phyloP scores from a whole-genome alignment of 2,797 vertebrate genomes.

The Lagorchestes hirsutus region DNA sequence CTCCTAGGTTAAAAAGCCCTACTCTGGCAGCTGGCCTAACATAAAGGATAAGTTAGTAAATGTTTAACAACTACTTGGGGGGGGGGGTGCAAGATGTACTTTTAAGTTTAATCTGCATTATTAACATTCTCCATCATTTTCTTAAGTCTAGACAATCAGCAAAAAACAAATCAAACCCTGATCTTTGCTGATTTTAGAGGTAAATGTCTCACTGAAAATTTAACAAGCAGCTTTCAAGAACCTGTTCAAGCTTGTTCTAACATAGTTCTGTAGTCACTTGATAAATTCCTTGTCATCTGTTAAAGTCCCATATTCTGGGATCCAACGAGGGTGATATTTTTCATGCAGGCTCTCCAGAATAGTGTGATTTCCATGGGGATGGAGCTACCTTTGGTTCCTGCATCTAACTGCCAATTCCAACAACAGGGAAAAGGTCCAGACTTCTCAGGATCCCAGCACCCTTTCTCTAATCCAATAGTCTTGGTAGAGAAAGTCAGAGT shows the following conservation, averaged over 20 bases:
- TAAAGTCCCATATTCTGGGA: not conserved
- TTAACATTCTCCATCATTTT: not conserved
- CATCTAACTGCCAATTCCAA: not conserved
- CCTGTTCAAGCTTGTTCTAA: not conserved
- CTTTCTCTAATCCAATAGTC: not conserved
- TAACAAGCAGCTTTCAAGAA: not conserved
- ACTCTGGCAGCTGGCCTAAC: not conserved
- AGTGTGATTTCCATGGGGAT: not conserved
- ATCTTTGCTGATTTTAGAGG: not conserved
- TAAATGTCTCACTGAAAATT: not conserved
- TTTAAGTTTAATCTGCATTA: not conserved
- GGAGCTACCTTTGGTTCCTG: not conserved
- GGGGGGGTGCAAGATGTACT: not conserved
- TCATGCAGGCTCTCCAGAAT: not conserved
- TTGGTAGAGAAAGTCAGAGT: not conserved
- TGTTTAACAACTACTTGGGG: not conserved
- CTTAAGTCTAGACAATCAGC: not conserved
- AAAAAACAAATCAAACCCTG: not conserved
- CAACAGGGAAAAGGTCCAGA: not conserved
- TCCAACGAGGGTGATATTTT: not conserved
- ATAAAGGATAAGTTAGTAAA: not conserved
- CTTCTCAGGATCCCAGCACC: not conserved
- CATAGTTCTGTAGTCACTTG: not conserved
- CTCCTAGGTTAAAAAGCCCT: not conserved
- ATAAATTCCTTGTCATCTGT: not conserved